phyloP scores from a whole-genome alignment of 2,113 vertebrate species.

The Dissostichus mawsoni region DNA sequence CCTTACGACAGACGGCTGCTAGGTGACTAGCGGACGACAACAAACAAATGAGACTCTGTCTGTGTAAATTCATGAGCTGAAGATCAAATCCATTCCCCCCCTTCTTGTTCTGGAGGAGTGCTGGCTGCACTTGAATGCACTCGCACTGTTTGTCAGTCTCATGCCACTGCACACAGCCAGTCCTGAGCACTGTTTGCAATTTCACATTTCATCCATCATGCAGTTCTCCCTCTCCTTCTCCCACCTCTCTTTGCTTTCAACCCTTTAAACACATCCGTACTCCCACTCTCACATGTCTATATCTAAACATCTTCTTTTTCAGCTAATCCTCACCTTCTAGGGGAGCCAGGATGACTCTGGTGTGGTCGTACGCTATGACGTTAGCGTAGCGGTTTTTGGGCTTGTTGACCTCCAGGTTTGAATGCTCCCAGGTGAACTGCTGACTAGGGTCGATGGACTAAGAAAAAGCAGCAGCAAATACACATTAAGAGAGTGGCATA shows the following conservation, averaged over 20 bases:
- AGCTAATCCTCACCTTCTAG: constrained; percentile 87
- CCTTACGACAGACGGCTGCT: constrained; percentile 48
- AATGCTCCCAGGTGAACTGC: constrained; percentile 99
- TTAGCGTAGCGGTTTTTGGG: constrained; percentile 98
- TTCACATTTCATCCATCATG: constrained; percentile 68
- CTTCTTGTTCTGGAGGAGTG: constrained; percentile 56
- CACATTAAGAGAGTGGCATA: constrained; percentile 25
- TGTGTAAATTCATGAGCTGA: constrained; percentile 68
- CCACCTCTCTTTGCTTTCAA: neutral
- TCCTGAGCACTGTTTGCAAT: constrained; percentile 67
- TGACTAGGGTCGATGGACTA: constrained; percentile 97
- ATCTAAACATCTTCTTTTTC: constrained; percentile 12
- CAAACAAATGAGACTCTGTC: constrained; percentile 69
- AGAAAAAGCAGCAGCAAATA: constrained; percentile 17
- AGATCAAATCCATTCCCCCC: constrained; percentile 70
- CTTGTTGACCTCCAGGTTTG: constrained; percentile 98
- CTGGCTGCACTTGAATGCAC: constrained; percentile 70
- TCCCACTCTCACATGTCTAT: constrained; percentile 43
- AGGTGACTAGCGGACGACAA: constrained; percentile 49
- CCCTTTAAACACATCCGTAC: neutral
- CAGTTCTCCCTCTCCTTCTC: neutral
- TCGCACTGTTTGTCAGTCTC: constrained; percentile 70
- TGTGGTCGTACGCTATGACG: constrained; percentile 97
- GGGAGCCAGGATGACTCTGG: constrained; percentile 92
- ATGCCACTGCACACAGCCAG: constrained; percentile 65